phyloP scores from a whole-genome alignment of 2,113 vertebrate species.

The Sebastes schlegelii region DNA sequence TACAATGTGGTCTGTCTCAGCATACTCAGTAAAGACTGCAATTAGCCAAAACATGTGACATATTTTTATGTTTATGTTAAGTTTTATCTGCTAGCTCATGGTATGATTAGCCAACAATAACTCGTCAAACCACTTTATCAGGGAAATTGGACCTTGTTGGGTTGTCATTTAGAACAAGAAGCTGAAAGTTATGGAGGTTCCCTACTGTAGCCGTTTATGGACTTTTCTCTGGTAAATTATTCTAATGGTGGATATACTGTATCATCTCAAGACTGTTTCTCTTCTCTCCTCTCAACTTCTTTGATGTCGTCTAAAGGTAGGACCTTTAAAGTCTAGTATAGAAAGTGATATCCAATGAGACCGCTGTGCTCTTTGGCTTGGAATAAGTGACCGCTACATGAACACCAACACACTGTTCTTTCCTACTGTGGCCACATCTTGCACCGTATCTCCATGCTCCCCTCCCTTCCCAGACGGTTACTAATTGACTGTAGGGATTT shows the following conservation, averaged over 20 bases:
- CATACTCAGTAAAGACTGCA: too few species aligned
- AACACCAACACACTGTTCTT: background rate
- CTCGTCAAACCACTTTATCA: background rate
- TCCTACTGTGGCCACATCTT: slow-evolving; percentile 4
- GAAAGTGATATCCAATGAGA: background rate
- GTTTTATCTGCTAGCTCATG: background rate
- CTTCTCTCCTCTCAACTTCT: background rate
- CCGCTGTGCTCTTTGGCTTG: background rate
- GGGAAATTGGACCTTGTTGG: background rate
- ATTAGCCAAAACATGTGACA: too few species aligned
- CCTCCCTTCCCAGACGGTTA: background rate
- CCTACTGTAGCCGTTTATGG: background rate
- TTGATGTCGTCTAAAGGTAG: background rate
- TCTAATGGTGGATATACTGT: background rate
- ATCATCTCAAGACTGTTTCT: background rate
- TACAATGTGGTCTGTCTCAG: too few species aligned
- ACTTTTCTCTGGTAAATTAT: background rate
- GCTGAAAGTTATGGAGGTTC: background rate
- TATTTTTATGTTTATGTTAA: too few species aligned
- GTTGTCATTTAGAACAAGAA: background rate
- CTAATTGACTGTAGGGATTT: slow-evolving; percentile 47
- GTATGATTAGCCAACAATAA: background rate
- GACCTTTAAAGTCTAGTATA: background rate
- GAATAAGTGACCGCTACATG: background rate
- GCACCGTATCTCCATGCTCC: background rate